phyloP scores from a whole-genome alignment of 2,113 vertebrate genomes.

The Pteronura brasiliensis region DNA sequence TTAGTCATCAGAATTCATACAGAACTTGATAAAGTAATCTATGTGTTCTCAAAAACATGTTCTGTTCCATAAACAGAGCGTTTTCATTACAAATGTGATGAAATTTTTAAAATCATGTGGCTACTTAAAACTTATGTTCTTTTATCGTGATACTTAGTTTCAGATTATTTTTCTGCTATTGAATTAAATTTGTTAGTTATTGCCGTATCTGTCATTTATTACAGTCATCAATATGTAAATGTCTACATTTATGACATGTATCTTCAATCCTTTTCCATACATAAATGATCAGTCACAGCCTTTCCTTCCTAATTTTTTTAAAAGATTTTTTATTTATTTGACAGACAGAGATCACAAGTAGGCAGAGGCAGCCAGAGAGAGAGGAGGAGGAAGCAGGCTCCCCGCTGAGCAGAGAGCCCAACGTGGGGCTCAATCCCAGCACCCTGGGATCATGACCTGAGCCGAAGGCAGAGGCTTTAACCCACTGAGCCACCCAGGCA shows the following conservation, averaged over 20 bases:
- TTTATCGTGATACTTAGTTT: background rate
- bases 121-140: constrained; percentile 3
- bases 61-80: background rate
- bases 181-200: background rate
- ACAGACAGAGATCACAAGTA: too few relatives aligned
- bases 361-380: too few relatives aligned
- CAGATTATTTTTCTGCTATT: background rate
- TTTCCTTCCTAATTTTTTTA: background rate
- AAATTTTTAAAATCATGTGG: background rate
- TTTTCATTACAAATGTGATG: background rate
- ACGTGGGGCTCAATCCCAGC: too few relatives aligned
- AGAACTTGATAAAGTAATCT: background rate
- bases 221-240: background rate
- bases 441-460: too few relatives aligned
- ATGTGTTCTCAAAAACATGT: background rate
- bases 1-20: background rate
- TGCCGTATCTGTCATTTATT: background rate
- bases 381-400: too few relatives aligned
- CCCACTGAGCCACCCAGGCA: too few relatives aligned
- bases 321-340: too few relatives aligned
- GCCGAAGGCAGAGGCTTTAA: too few relatives aligned
- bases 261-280: background rate
- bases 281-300: background rate
- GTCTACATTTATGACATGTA: background rate
- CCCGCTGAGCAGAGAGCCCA: too few relatives aligned